Percentiles rank a stretch among this genome's conserved stretches.
Evolutionary conservation across 37 sponge, comb jelly and placozoan genomes (phyloP).

Genomic region (Trichoplax adhaerens): DNA sequence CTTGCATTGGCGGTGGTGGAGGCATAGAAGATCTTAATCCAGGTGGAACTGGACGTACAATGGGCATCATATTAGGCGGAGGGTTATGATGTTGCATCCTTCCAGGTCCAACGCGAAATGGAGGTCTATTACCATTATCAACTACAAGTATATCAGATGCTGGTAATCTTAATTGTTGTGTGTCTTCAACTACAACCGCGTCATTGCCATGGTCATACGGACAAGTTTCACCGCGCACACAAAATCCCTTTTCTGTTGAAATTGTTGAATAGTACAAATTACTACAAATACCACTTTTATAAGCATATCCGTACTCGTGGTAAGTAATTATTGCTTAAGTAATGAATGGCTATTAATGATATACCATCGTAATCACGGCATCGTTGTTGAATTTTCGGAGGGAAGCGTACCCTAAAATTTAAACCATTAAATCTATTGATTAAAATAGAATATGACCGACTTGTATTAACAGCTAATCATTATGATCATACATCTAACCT

Average conservation of each 20-base stretch:
- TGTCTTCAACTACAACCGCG: constrained; percentile 61
- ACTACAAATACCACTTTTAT: background rate
- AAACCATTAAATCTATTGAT: no score
- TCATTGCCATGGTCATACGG: constrained; percentile 88
- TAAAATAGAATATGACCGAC: no score
- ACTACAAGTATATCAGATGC: background rate
- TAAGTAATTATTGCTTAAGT: no score
- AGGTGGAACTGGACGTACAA: no score
- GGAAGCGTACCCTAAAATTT: no score
- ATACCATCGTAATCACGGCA: constrained; percentile 80
- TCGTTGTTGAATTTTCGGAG: constrained; percentile 7
- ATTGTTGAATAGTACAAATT: background rate
- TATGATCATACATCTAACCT: no score
- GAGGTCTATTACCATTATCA: background rate
- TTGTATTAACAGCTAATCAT: no score
- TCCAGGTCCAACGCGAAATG: background rate
- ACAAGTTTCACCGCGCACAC: constrained; percentile 83
- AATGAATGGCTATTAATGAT: no score
- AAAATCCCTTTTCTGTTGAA: constrained; percentile 73
- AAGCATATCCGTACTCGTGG: background rate
- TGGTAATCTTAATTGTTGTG: background rate
- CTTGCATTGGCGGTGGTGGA: no score
- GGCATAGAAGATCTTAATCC: no score
- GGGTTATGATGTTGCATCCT: background rate
- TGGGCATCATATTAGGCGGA: background rate